phyloP scores from a whole-genome alignment of 1,140 invertebrate genomes.

The Leptestheria dahalacensis region DNA sequence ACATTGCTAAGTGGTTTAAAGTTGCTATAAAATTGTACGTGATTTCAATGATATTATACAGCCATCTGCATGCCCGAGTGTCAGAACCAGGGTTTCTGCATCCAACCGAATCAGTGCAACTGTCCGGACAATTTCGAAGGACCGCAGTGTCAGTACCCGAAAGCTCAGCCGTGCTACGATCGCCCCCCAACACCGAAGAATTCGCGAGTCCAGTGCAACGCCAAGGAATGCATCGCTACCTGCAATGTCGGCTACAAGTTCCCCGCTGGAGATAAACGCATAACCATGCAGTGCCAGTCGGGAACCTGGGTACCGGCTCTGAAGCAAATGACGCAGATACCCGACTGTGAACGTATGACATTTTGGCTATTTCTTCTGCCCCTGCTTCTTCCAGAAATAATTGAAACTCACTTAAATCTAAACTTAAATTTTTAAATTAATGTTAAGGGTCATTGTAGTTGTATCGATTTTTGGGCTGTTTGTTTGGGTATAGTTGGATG shows the following conservation, averaged over 20 bases:
- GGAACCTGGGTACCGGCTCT: conserved; percentile 45
- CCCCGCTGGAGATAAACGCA: conserved; percentile 42
- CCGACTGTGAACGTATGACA: conserved; percentile 17
- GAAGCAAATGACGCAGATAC: conserved; percentile 18
- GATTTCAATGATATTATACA: no score
- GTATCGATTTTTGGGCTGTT: no score
- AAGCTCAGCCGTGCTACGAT: conserved; percentile 48
- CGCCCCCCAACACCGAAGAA: conserved; percentile 46
- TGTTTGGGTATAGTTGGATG: no score
- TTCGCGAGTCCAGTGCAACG: conserved; percentile 41
- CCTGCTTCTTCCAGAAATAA: no score
- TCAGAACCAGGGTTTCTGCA: conserved; percentile 60
- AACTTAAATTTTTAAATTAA: no score
- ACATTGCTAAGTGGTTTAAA: no score
- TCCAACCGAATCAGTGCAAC: conserved; percentile 47
- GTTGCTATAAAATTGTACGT: no score
- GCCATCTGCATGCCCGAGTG: conserved; percentile 55
- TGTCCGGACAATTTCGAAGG: conserved; percentile 56
- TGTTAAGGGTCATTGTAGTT: no score
- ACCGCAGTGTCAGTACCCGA: conserved; percentile 49
- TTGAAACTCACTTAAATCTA: no score
- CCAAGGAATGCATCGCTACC: conserved; percentile 42
- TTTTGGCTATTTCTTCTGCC: background rate
- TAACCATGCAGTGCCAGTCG: conserved; percentile 42
- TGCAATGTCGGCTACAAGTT: conserved; percentile 46